A percentile compares a stretch with the other conserved stretches of the same genome.
These are phyloP conservation scores for Drosophila peninsularis DNA, from an alignment of 2,888 invertebrate genomes.

Conservation along the genomic window DNA sequence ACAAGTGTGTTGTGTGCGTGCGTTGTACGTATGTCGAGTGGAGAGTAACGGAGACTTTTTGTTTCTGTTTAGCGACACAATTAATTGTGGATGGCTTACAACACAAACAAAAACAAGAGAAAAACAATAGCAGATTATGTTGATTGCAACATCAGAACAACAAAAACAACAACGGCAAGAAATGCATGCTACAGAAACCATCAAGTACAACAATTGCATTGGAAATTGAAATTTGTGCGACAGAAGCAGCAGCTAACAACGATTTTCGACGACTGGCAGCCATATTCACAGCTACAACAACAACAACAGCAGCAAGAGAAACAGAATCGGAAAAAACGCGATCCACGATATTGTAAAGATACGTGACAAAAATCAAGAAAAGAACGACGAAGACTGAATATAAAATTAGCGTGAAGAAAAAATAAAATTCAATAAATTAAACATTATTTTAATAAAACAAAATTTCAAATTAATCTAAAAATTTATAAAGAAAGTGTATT, in stretches of 20 bases:
- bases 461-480: slow-evolving; percentile 18
- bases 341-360: slow-evolving; percentile 65
- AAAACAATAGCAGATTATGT: slow-evolving; percentile 54
- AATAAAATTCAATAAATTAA: slow-evolving; percentile 25
- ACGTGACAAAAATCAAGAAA: slow-evolving; percentile 65
- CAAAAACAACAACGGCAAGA: slow-evolving; percentile 37
- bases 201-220: slow-evolving; percentile 68
- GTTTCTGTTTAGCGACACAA: slow-evolving; percentile 69
- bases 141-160: slow-evolving; percentile 48
- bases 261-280: slow-evolving; percentile 65
- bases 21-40: slow-evolving; percentile 60
- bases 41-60: slow-evolving; percentile 64
- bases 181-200: slow-evolving; percentile 52
- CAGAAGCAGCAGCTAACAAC: slow-evolving; percentile 50
- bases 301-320: slow-evolving; percentile 41
- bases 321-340: slow-evolving; percentile 41
- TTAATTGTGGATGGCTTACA: slow-evolving; percentile 75
- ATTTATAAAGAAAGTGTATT: slow-evolving; percentile 52
- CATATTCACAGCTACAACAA: slow-evolving; percentile 66
- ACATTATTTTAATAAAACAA: slow-evolving; percentile 27
- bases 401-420: slow-evolving; percentile 57
- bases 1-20: slow-evolving; percentile 70
- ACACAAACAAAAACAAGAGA: slow-evolving; percentile 51
- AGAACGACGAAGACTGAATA: slow-evolving; percentile 63
- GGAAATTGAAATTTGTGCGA: slow-evolving; percentile 73